Conservation (phyloP, 1,140 invertebrate genomes). For the Caenorhabditis briggsae region DNA sequence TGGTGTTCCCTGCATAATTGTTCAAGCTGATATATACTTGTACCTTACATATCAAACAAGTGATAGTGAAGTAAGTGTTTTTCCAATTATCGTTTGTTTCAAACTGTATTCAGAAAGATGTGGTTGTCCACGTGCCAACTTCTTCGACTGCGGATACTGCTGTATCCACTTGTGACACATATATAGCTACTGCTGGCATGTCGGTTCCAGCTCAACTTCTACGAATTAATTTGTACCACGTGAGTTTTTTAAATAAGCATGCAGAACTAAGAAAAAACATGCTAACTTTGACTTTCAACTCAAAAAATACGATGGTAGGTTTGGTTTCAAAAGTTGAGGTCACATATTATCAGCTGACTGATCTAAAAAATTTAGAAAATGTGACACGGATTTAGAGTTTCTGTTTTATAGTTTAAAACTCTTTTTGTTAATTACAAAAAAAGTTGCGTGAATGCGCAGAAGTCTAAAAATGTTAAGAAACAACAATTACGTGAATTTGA, state of each 20-base stretch:
- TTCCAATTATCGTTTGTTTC: neutral
- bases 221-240: slow-evolving; percentile 14
- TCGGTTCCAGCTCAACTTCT: neutral
- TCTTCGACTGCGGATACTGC: neutral
- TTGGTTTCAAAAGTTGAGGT: no score
- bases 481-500: no score
- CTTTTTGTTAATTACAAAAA: no score
- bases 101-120: neutral
- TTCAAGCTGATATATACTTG: slow-evolving; percentile 36
- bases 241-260: neutral
- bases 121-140: slow-evolving; percentile 27
- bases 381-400: no score
- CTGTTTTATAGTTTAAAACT: no score
- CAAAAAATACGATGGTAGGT: no score
- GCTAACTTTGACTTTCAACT: no score
- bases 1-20: neutral
- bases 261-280: no score
- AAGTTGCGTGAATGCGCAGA: no score
- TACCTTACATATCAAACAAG: slow-evolving; percentile 31
- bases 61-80: slow-evolving; percentile 13
- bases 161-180: neutral
- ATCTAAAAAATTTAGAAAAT: no score
- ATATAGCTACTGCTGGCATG: slow-evolving; percentile 7
- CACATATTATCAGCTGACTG: no score
- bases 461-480: no score